Conservation (phyloP, 2,888 invertebrate species). For the Cetonia aurata region DNA sequence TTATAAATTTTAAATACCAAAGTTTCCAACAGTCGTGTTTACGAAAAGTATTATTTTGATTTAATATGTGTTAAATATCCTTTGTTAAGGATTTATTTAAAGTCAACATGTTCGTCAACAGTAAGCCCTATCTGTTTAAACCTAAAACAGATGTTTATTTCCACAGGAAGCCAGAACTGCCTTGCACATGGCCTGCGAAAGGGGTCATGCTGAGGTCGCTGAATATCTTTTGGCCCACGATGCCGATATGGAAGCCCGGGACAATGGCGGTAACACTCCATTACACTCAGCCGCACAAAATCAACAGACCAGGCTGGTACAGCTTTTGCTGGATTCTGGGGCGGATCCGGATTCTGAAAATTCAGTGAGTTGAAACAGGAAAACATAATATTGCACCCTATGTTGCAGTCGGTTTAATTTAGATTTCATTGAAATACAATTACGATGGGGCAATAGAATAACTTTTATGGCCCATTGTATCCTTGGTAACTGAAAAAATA, state of each 20-base stretch:
- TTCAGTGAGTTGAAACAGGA: conserved; percentile 59
- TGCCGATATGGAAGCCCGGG: conserved; percentile 77
- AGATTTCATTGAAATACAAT: too few relatives aligned
- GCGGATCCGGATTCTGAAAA: conserved; percentile 74
- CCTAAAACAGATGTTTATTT: conserved; percentile 3
- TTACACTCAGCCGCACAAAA: conserved; percentile 83
- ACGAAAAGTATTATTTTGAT: too few relatives aligned
- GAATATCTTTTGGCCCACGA: conserved; percentile 71
- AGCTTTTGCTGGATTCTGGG: conserved; percentile 76
- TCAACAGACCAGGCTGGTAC: conserved; percentile 80
- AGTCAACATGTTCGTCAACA: too few relatives aligned
- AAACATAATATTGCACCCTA: not conserved
- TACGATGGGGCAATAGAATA: too few relatives aligned
- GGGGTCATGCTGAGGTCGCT: conserved; percentile 75
- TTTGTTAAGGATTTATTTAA: too few relatives aligned
- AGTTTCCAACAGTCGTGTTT: too few relatives aligned
- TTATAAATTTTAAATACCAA: too few relatives aligned
- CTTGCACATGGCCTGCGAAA: conserved; percentile 78
- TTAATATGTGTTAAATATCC: too few relatives aligned
- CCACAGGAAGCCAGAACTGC: conserved; percentile 74
- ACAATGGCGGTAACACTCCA: conserved; percentile 79
- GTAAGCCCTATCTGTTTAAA: too few relatives aligned
- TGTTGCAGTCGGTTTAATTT: too few relatives aligned
- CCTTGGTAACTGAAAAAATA: too few relatives aligned
- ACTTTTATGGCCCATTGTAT: too few relatives aligned